A percentile compares a stretch with the other conserved stretches of the same genome.
Evolutionary conservation across 2,888 invertebrate species (phyloP).

Genomic region (Stenurella melanura): DNA sequence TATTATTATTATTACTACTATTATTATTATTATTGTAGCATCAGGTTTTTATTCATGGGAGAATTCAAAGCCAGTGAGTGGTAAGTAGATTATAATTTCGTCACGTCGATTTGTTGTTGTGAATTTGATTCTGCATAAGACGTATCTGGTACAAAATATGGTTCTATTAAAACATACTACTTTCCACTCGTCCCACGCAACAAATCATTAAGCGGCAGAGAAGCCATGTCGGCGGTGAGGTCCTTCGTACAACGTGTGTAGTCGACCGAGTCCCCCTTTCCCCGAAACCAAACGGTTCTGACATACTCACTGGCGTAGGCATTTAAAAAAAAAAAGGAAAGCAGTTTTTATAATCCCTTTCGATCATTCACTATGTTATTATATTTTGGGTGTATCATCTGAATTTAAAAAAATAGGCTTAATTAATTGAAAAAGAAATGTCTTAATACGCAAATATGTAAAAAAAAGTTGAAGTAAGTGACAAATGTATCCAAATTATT

Average conservation of each 20-base stretch:
- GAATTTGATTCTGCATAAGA: constrained; percentile 42
- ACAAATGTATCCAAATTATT: too few relatives aligned
- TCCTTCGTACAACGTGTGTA: constrained; percentile 55
- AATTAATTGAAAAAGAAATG: too few relatives aligned
- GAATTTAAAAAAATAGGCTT: too few relatives aligned
- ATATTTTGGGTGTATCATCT: too few relatives aligned
- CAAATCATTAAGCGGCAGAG: constrained; percentile 54
- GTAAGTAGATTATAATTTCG: constrained; percentile 40
- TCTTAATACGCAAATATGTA: too few relatives aligned
- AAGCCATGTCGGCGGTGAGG: constrained; percentile 50
- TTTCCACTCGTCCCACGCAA: constrained; percentile 54
- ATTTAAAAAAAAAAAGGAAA: constrained; percentile 14
- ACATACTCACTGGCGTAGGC: constrained; percentile 25
- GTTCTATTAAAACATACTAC: constrained; percentile 51
- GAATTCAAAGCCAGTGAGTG: constrained; percentile 21
- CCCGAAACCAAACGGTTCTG: constrained; percentile 37
- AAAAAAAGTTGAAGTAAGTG: too few relatives aligned
- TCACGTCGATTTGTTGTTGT: constrained; percentile 37
- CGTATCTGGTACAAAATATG: constrained; percentile 45
- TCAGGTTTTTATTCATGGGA: constrained; percentile 7
- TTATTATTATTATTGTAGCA: too few relatives aligned
- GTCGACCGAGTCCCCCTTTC: constrained; percentile 53
- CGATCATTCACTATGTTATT: too few relatives aligned
- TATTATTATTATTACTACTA: too few relatives aligned
- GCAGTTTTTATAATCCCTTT: not conserved